Conservation (phyloP, 2,888 invertebrate species). For the Bedellia somnulentella region DNA sequence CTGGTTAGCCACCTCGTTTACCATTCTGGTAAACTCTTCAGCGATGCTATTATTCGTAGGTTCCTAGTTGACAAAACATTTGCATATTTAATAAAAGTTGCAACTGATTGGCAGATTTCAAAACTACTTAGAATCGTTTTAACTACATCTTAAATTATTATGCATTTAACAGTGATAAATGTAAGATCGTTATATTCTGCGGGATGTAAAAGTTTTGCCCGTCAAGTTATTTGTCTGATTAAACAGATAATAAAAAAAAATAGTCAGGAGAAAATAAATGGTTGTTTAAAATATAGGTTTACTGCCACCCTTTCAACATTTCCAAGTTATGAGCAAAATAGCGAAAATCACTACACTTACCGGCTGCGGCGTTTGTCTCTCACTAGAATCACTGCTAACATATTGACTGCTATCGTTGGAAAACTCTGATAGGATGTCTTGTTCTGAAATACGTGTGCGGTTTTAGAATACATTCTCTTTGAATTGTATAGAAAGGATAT, state of each 20-base stretch:
- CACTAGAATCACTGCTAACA: constrained; percentile 44
- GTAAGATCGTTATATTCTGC: too few species aligned
- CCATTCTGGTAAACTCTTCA: constrained; percentile 52
- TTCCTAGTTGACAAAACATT: constrained; percentile 24
- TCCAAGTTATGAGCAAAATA: too few species aligned
- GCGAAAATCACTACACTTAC: constrained; percentile 36
- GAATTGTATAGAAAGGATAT: too few species aligned
- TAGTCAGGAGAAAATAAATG: too few species aligned
- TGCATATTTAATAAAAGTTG: constrained; percentile 7
- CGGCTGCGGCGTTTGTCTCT: constrained; percentile 55
- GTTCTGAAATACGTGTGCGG: constrained; percentile 22
- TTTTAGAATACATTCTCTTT: not conserved
- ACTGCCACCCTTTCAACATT: too few species aligned
- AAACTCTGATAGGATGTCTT: constrained; percentile 50
- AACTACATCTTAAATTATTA: too few species aligned
- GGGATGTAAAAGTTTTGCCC: too few species aligned
- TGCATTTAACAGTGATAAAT: too few species aligned
- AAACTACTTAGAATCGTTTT: too few species aligned
- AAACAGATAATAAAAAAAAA: too few species aligned
- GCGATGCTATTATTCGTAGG: constrained; percentile 31
- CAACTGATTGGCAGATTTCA: constrained; percentile 10
- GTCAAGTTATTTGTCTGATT: too few species aligned
- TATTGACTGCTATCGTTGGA: constrained; percentile 39
- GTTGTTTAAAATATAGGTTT: too few species aligned
- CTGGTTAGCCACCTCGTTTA: constrained; percentile 42